Evolutionary conservation across 2,888 invertebrate species (phyloP).

Genomic region (Ophioninae sp.): DNA sequence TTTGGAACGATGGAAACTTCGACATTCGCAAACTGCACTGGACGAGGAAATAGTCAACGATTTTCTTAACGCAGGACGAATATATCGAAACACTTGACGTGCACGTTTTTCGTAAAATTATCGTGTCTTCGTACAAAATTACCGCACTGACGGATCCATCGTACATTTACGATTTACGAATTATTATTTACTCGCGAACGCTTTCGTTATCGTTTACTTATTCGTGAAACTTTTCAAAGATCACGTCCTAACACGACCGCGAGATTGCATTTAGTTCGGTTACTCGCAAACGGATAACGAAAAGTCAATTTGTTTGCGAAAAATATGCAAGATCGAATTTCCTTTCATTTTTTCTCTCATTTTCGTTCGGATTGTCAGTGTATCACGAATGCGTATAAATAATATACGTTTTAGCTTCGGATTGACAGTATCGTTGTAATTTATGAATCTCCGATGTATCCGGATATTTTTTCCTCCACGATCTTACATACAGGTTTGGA

Average conservation of each 20-base stretch:
- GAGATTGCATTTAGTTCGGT: background rate
- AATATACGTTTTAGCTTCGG: constrained; percentile 52
- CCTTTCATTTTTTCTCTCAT: constrained; percentile 3
- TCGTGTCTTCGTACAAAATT: constrained; percentile 59
- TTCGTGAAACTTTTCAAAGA: constrained; percentile 38
- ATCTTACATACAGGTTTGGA: no score
- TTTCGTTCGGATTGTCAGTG: constrained; percentile 55
- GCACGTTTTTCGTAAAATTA: constrained; percentile 24
- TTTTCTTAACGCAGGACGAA: background rate
- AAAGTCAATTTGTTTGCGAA: constrained; percentile 14
- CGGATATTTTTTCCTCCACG: no score
- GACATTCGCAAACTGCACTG: background rate
- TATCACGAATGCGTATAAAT: constrained; percentile 56
- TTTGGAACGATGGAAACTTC: no score
- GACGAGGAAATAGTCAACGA: background rate
- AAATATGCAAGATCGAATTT: background rate
- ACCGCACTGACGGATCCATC: constrained; percentile 57
- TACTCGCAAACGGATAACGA: constrained; percentile 30
- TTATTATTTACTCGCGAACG: constrained; percentile 43
- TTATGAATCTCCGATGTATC: constrained; percentile 12
- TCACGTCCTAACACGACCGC: constrained; percentile 51
- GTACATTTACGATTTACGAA: constrained; percentile 51
- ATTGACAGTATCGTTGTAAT: constrained; percentile 56
- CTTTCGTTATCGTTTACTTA: constrained; percentile 35
- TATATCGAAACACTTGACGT: background rate